Evolutionary conservation across 1,140 invertebrate genomes (phyloP), one percentile per base, ranked within the genome.

Genomic region (Leptonema lineaticorne): DNA sequence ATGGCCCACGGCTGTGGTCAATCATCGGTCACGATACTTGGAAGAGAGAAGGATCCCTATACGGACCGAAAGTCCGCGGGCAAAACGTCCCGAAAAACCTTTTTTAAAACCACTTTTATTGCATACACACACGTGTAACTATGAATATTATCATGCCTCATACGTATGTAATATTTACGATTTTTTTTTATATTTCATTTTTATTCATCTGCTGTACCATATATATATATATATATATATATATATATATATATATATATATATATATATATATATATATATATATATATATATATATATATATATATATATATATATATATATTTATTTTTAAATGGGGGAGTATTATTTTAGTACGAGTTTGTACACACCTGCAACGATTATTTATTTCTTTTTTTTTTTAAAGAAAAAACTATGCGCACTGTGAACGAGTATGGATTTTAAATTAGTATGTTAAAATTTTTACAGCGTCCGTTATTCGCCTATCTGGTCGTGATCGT

Each of bases 21-120:
- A 64, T 64, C 62, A 64, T 64, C 62, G 62, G 62, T 64, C 62
- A 64, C 62, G 62, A 64, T 53, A 64, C 62, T 16, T n/a, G 20
- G 41, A 62, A 62, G 28, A 30, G 11, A 22, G 27, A 22, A 14
- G 37, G 24, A 26, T 24, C 62, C 62, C 50, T 46, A 20, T 11
- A 18, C 27, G 6, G 4, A 6, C 48, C 28, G 24, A 64, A 50
- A 20, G 33, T 64, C 62, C 62, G 20, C 62, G 24, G 62, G 62
- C 62, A 6, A 64, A 64, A 29, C 41, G 60, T 63, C 41, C 26
- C 60, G 41, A 64, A 64, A 64, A 64, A 41, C 24, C 48, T 9
- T 11, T 26, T 11, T 26, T 58, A 18, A 45, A 45, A 45, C 24
- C 59, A 3, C 18, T 62, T 46, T 33, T 62, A 28, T 62, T 46